Evolutionary conservation across 2,797 vertebrate species (phyloP).

Genomic region (Chelmon rostratus): DNA sequence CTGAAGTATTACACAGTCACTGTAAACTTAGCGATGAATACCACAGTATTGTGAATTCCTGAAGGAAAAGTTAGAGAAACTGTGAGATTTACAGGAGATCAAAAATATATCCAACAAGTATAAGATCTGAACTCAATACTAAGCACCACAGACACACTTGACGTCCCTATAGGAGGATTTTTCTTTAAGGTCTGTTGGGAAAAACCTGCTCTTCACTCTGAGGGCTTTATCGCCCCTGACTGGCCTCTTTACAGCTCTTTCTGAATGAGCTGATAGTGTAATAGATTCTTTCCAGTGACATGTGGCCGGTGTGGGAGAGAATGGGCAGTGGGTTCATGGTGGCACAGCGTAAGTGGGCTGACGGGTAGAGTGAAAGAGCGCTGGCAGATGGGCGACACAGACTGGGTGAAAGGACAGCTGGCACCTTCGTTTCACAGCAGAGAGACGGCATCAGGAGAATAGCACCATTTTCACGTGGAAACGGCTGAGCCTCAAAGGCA

Average conservation of each 20-base stretch:
- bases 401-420: slow-evolving; percentile 73
- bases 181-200: slow-evolving; percentile 7
- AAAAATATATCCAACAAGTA: background rate
- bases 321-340: slow-evolving; percentile 56
- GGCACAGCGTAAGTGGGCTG: slow-evolving; percentile 39
- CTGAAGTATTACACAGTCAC: slow-evolving; percentile 47
- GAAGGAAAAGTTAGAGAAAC: background rate
- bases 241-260: slow-evolving; percentile 68
- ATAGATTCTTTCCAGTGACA: slow-evolving; percentile 76
- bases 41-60: slow-evolving; percentile 11
- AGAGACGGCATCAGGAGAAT: slow-evolving; percentile 40
- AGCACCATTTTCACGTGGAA: slow-evolving; percentile 16
- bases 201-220: slow-evolving; percentile 46
- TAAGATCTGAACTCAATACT: background rate
- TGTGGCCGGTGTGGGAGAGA: slow-evolving; percentile 66
- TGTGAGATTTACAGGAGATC: background rate
- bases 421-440: slow-evolving; percentile 42
- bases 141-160: background rate
- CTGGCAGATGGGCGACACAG: slow-evolving; percentile 77
- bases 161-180: slow-evolving; percentile 15
- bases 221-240: slow-evolving; percentile 54
- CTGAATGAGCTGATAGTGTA: slow-evolving; percentile 75
- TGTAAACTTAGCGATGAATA: slow-evolving; percentile 6
- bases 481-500: slow-evolving; percentile 1
- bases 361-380: slow-evolving; percentile 41